phyloP scores from a whole-genome alignment of 30 jellyfish, hydroid and myxozoan genomes.

The Catostylus mosaicus region DNA sequence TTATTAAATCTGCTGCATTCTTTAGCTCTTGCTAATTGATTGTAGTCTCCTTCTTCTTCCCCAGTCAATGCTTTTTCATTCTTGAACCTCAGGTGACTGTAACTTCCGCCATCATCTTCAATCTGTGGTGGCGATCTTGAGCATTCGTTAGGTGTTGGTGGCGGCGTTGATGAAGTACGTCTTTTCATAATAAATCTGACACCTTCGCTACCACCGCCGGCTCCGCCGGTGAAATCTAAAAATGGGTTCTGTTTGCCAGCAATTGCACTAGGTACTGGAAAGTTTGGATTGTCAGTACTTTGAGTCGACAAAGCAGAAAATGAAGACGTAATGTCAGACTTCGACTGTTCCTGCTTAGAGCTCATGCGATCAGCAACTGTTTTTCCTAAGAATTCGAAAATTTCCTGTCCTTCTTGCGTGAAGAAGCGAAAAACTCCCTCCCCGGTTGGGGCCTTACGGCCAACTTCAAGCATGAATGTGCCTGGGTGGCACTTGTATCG shows the following conservation, averaged over 20 bases:
- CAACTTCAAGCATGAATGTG: slow-evolving; percentile 82
- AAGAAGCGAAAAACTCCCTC: slow-evolving; percentile 85
- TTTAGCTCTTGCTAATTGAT: slow-evolving; percentile 51
- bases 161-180: slow-evolving; percentile 65
- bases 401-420: slow-evolving; percentile 72
- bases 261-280: neutral
- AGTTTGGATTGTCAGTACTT: slow-evolving; percentile 5
- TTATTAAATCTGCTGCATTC: slow-evolving; percentile 40
- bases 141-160: slow-evolving; percentile 22
- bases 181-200: slow-evolving; percentile 60
- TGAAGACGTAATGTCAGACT: slow-evolving; percentile 11
- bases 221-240: slow-evolving; percentile 32
- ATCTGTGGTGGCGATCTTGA: slow-evolving; percentile 27
- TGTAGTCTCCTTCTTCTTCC: slow-evolving; percentile 8
- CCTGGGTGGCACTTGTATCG: slow-evolving; percentile 85
- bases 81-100: slow-evolving; percentile 32
- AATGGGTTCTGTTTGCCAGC: slow-evolving; percentile 39
- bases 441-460: slow-evolving; percentile 94
- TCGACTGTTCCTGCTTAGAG: slow-evolving; percentile 27
- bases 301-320: slow-evolving; percentile 18
- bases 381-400: slow-evolving; percentile 74
- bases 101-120: slow-evolving; percentile 19
- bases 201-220: slow-evolving; percentile 34
- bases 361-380: slow-evolving; percentile 75
- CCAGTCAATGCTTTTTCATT: slow-evolving; percentile 18